Evolutionary conservation across 2,113 vertebrate species (phyloP).

Genomic region (Leptocoma aspasia): DNA sequence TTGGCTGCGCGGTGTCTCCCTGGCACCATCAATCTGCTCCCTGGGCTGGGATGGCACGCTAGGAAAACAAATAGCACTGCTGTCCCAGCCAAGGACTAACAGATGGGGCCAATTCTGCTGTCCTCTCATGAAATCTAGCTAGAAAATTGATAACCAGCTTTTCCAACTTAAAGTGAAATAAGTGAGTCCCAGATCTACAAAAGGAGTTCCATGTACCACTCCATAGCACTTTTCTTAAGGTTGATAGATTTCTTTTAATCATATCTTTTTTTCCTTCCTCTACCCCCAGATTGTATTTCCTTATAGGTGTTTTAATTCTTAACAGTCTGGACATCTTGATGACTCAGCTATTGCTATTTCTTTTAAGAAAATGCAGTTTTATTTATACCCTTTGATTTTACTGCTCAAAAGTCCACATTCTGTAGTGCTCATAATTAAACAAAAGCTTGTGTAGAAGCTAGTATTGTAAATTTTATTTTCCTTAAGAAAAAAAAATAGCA

Average conservation of each 20-base stretch:
- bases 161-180: not conserved
- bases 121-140: not conserved
- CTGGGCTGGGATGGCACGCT: not conserved
- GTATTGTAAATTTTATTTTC: conserved; percentile 9
- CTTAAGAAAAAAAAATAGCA: not conserved
- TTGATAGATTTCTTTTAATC: not conserved
- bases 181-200: not conserved
- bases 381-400: not conserved
- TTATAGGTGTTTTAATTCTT: not conserved
- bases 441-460: not conserved
- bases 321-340: not conserved
- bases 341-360: not conserved
- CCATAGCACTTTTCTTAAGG: not conserved
- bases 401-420: not conserved
- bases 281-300: not conserved
- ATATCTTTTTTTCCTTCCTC: too few species aligned
- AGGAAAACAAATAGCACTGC: conserved; percentile 18
- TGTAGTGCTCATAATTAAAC: not conserved
- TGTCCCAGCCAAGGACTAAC: conserved; percentile 40
- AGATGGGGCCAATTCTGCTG: conserved; percentile 11
- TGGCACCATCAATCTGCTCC: conserved; percentile 7
- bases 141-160: not conserved
- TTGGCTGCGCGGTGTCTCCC: not conserved
- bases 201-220: not conserved
- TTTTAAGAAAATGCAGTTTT: not conserved